These are phyloP conservation scores for Pseudomyrmex sp. DNA, from an alignment of 1,140 invertebrate genomes.

Conservation along the genomic window DNA sequence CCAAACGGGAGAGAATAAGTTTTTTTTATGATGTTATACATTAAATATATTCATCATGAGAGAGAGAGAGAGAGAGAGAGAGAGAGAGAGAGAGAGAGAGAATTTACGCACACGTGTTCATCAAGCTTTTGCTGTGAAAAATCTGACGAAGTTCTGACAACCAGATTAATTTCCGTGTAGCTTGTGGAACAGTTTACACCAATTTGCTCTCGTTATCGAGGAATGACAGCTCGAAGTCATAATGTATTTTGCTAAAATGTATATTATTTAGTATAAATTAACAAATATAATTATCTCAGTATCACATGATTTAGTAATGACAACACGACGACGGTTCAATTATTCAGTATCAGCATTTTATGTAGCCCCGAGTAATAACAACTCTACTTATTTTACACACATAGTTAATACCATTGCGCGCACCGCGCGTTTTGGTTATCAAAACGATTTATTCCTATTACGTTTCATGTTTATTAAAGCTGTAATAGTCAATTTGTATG, in stretches of 20 bases:
- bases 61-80: too few relatives aligned
- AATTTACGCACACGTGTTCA: background rate
- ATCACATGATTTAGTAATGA: constrained; percentile 22
- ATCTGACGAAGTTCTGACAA: background rate
- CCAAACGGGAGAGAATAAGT: background rate
- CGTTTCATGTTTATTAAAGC: constrained; percentile 64
- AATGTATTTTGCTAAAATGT: constrained; percentile 36
- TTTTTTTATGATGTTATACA: constrained; percentile 34
- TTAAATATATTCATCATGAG: background rate
- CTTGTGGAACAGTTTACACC: constrained; percentile 9
- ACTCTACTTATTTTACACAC: constrained; percentile 36
- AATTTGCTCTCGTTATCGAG: constrained; percentile 12
- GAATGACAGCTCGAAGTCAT: background rate
- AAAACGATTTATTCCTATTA: constrained; percentile 63
- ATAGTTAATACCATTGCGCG: constrained; percentile 20
- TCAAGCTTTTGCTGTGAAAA: background rate
- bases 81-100: too few relatives aligned
- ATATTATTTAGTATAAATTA: constrained; percentile 33
- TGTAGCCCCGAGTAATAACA: background rate
- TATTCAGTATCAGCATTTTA: constrained; percentile 11
- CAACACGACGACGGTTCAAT: background rate
- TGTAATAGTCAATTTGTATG: constrained; percentile 52
- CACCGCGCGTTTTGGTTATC: constrained; percentile 46
- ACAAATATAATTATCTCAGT: constrained; percentile 19
- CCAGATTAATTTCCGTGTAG: background rate